Percentiles rank a stretch among this genome's conserved stretches.
Evolutionary conservation across 64 coral and sea anemone species (phyloP).

Genomic region (Montipora cactus): DNA sequence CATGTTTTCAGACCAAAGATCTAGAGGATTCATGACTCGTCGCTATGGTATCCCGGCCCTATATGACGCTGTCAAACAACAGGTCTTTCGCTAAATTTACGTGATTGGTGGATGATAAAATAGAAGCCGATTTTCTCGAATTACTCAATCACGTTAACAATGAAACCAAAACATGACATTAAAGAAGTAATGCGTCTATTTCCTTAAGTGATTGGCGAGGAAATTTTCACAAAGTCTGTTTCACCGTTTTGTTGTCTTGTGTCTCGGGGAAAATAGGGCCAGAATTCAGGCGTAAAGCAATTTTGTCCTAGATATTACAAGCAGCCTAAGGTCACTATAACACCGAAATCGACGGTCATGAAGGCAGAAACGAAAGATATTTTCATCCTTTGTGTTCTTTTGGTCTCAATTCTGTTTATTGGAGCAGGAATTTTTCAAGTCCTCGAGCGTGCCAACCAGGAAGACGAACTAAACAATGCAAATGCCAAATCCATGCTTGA

Average conservation of each 20-base stretch:
- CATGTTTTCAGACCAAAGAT: too few relatives aligned
- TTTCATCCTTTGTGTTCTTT: slow-evolving; percentile 24
- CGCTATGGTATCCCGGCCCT: background rate
- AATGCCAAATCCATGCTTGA: slow-evolving; percentile 38
- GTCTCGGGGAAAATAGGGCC: background rate
- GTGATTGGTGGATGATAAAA: slow-evolving; percentile 13
- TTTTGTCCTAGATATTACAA: background rate
- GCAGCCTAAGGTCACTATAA: background rate
- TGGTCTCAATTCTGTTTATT: slow-evolving; percentile 40
- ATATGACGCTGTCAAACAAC: background rate
- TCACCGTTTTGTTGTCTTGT: background rate
- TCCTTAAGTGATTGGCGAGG: background rate
- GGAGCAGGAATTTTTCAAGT: slow-evolving; percentile 73
- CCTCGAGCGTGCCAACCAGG: slow-evolving; percentile 38
- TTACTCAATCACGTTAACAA: background rate
- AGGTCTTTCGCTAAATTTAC: background rate
- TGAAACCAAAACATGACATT: background rate
- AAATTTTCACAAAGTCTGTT: background rate
- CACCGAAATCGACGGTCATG: background rate
- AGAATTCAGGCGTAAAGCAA: background rate
- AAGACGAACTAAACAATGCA: background rate
- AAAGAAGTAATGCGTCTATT: background rate
- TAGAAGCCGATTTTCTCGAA: background rate
- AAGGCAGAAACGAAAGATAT: slow-evolving; percentile 47
- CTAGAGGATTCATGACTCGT: background rate